phyloP scores from a whole-genome alignment of 2,113 vertebrate genomes.

The Gallinago undulata region DNA sequence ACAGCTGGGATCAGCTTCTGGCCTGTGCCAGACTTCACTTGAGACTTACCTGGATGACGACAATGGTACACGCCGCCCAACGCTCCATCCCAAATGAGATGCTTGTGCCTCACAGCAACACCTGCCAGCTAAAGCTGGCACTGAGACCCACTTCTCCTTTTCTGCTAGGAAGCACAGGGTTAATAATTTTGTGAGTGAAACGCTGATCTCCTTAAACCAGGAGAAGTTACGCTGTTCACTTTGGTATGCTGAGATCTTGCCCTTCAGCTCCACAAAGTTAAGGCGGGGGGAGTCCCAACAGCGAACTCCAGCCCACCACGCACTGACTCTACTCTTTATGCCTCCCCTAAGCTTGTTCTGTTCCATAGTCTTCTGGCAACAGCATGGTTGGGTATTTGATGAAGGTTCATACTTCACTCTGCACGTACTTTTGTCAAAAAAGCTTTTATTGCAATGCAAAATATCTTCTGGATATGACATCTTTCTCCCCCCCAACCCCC shows the following conservation, averaged over 20 bases:
- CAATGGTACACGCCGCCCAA: neutral
- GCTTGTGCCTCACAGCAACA: neutral
- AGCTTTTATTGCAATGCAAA: conserved; percentile 75
- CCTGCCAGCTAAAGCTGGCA: neutral
- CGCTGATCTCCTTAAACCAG: neutral
- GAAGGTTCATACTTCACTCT: conserved; percentile 69
- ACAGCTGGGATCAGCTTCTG: neutral
- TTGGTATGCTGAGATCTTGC: neutral
- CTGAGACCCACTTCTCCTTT: neutral
- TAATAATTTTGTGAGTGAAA: neutral
- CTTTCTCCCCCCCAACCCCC: conserved; percentile 33
- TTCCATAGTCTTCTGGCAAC: neutral
- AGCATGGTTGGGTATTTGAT: neutral
- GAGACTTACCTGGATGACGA: neutral
- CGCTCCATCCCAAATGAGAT: neutral
- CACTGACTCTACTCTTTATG: neutral
- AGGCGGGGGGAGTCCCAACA: neutral
- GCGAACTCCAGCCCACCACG: neutral
- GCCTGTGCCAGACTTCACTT: neutral
- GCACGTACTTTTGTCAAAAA: conserved; percentile 71
- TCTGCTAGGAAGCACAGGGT: neutral
- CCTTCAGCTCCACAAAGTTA: neutral
- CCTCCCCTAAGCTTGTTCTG: neutral
- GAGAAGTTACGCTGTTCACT: neutral
- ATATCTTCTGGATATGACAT: conserved; percentile 74